Conservation (phyloP, 2,888 invertebrate genomes). For the Drosophila parthenogenetica region DNA sequence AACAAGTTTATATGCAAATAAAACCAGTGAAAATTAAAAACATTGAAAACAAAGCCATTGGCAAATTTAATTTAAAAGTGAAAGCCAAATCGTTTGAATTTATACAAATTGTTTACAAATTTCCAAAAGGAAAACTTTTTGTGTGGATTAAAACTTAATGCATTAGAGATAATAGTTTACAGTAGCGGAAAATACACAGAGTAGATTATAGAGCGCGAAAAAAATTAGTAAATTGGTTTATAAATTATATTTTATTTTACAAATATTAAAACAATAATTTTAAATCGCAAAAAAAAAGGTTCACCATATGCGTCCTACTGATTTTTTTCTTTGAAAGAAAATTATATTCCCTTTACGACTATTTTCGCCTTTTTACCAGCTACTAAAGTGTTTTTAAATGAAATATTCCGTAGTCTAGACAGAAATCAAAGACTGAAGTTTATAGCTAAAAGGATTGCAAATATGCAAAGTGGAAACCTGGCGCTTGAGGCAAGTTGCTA, state of each 20-base stretch:
- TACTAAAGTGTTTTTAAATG: neutral
- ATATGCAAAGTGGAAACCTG: slow-evolving; percentile 16
- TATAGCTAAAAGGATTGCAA: slow-evolving; percentile 5
- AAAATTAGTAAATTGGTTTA: too few relatives aligned
- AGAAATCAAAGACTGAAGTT: neutral
- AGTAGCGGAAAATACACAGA: too few relatives aligned
- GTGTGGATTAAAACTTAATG: neutral
- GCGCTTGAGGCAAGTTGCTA: slow-evolving; percentile 13
- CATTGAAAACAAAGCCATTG: slow-evolving; percentile 1
- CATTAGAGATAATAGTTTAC: too few relatives aligned
- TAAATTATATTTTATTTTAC: too few relatives aligned
- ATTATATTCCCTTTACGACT: too few relatives aligned
- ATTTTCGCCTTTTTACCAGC: neutral
- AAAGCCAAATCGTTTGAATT: slow-evolving; percentile 4
- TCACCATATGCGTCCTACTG: too few relatives aligned
- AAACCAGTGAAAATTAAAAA: slow-evolving; percentile 4
- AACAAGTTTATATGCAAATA: slow-evolving; percentile 1
- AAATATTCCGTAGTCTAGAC: neutral
- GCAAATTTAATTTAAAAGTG: slow-evolving; percentile 25
- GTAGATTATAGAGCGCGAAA: too few relatives aligned
- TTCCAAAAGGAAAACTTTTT: neutral
- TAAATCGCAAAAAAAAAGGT: too few relatives aligned
- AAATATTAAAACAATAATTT: too few relatives aligned
- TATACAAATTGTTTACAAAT: slow-evolving; percentile 15
- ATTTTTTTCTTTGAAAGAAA: too few relatives aligned